Conservation (phyloP, 2,797 vertebrate genomes). For the Tokudaia muenninki region DNA sequence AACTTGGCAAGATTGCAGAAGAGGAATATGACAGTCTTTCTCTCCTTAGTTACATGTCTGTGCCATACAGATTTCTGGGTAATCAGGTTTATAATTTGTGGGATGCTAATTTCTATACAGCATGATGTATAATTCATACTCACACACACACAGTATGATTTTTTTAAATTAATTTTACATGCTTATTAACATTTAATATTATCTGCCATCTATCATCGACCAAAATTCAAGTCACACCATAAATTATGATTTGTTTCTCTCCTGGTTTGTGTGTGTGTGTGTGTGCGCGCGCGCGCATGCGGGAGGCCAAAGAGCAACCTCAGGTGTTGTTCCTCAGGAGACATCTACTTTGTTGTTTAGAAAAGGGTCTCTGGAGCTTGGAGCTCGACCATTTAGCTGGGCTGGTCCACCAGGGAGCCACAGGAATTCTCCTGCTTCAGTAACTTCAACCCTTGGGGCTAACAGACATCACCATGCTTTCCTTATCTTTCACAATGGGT, state of each 20-base stretch:
- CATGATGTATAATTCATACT: too few species aligned
- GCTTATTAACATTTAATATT: slow-evolving; percentile 11
- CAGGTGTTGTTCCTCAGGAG: background rate
- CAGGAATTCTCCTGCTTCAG: background rate
- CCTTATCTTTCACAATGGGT: background rate
- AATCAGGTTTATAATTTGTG: too few species aligned
- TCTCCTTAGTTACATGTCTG: background rate
- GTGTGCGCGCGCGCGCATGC: too few species aligned
- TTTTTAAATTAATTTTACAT: slow-evolving; percentile 36
- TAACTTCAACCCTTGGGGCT: background rate
- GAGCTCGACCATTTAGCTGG: background rate
- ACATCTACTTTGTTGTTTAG: background rate
- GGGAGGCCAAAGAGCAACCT: background rate
- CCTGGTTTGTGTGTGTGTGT: background rate
- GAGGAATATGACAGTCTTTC: background rate
- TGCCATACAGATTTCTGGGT: too few species aligned
- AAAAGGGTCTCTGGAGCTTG: background rate
- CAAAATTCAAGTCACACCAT: background rate
- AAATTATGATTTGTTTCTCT: background rate
- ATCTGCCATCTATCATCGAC: background rate
- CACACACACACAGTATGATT: background rate
- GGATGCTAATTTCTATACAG: background rate
- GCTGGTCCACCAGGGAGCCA: background rate
- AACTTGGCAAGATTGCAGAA: background rate
- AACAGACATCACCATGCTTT: background rate